Evolutionary conservation across 2,113 vertebrate species (phyloP).

Genomic region (Nymphicus hollandicus): DNA sequence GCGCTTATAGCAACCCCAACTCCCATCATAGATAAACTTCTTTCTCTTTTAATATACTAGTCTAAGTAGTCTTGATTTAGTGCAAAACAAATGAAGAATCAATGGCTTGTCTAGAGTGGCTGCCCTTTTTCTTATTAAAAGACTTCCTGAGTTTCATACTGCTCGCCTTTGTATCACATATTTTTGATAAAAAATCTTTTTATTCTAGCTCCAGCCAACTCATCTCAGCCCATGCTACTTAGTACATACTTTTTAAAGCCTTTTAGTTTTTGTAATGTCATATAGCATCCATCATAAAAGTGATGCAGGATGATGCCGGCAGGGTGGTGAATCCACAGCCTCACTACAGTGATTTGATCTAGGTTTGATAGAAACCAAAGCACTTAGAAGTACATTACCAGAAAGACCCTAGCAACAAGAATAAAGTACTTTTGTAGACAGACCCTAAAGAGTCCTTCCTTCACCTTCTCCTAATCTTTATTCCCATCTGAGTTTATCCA

Average conservation of each 20-base stretch:
- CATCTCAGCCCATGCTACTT: not conserved
- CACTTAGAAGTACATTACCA: not conserved
- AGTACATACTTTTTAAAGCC: not conserved
- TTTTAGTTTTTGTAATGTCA: not conserved
- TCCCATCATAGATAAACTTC: not conserved
- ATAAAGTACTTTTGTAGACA: not conserved
- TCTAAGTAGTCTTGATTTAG: not conserved
- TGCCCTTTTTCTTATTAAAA: not conserved
- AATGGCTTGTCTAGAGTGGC: not conserved
- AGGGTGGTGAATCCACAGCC: not conserved
- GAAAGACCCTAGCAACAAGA: not conserved
- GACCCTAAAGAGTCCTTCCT: not conserved
- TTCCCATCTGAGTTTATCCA: not conserved
- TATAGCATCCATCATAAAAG: not conserved
- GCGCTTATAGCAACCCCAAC: not conserved
- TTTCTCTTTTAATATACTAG: not conserved
- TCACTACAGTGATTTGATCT: not conserved
- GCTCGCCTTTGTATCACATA: not conserved
- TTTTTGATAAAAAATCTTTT: not conserved
- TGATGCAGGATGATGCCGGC: not conserved
- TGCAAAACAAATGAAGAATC: slow-evolving; percentile 37
- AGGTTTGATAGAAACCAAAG: not conserved
- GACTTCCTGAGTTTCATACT: not conserved
- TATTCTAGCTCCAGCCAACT: not conserved
- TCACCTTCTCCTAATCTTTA: not conserved